A percentile compares a stretch with the other conserved stretches of the same genome.
These are phyloP conservation scores for Notothenia rossii DNA, from an alignment of 2,113 vertebrate species.

Conservation along the genomic window DNA sequence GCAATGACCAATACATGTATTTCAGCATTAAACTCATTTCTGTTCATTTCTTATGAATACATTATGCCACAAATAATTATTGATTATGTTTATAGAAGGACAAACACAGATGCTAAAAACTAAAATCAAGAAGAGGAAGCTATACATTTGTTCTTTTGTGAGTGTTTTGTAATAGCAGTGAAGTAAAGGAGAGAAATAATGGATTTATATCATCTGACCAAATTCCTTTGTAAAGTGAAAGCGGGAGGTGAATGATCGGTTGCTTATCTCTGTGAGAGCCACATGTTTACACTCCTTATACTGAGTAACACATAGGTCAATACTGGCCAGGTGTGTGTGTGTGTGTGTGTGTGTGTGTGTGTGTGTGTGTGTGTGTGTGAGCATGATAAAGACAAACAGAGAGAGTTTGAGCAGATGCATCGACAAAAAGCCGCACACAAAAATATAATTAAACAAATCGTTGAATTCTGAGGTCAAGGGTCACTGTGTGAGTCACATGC, in stretches of 20 bases:
- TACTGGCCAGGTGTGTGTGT: conserved; percentile 9
- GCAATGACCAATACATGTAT: conserved; percentile 38
- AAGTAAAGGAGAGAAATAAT: not conserved
- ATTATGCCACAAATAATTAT: not conserved
- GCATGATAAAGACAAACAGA: not conserved
- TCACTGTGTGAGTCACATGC: conserved; percentile 68
- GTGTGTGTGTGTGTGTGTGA: not conserved
- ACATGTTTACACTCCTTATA: conserved; percentile 55
- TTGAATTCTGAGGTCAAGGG: conserved; percentile 58
- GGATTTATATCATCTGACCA: not conserved
- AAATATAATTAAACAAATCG: not conserved
- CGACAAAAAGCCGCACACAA: not conserved
- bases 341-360: conserved; percentile 18
- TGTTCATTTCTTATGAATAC: not conserved
- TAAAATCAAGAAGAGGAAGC: not conserved
- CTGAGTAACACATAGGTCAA: conserved; percentile 53
- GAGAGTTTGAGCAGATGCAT: not conserved
- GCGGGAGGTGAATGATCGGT: conserved; percentile 56
- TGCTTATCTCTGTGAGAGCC: conserved; percentile 46
- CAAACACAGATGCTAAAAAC: not conserved
- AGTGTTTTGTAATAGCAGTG: not conserved
- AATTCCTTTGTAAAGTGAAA: conserved; percentile 20
- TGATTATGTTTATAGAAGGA: not conserved
- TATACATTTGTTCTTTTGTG: not conserved
- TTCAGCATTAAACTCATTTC: not conserved